Evolutionary conservation across 2,797 vertebrate species (phyloP).

Genomic region (Cynopterus sphinx): DNA sequence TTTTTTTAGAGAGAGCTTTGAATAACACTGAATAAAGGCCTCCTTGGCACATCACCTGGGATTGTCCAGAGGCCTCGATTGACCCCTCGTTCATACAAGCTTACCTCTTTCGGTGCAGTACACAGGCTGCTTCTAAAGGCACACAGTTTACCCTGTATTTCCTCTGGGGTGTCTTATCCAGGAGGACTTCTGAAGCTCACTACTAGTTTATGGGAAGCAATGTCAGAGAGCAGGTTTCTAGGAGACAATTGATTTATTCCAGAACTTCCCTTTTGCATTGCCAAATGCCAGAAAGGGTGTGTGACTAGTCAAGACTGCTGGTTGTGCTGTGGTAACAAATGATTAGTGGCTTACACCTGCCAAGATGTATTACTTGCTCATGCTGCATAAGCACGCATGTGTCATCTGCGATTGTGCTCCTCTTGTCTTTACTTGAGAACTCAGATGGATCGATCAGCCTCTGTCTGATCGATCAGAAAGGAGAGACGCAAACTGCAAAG

Average conservation of each 20-base stretch:
- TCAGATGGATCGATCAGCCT: not conserved
- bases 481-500: not conserved
- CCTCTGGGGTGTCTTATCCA: not conserved
- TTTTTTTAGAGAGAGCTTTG: not conserved
- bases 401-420: not conserved
- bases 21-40: not conserved
- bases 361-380: not conserved
- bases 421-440: not conserved
- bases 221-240: not conserved
- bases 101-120: not conserved
- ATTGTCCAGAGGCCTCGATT: not conserved
- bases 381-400: rapidly evolving
- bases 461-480: not conserved
- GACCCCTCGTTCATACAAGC: not conserved
- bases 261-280: not conserved
- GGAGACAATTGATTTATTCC: not conserved
- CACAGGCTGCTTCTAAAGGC: not conserved
- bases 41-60: not conserved
- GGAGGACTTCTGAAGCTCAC: not conserved
- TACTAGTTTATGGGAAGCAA: not conserved
- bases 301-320: not conserved
- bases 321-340: not conserved
- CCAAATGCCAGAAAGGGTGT: not conserved
- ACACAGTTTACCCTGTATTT: not conserved
- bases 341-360: not conserved